Base-by-base conservation (phyloP, 2,797 vertebrate species). In the Molossus alvarezi region DNA sequence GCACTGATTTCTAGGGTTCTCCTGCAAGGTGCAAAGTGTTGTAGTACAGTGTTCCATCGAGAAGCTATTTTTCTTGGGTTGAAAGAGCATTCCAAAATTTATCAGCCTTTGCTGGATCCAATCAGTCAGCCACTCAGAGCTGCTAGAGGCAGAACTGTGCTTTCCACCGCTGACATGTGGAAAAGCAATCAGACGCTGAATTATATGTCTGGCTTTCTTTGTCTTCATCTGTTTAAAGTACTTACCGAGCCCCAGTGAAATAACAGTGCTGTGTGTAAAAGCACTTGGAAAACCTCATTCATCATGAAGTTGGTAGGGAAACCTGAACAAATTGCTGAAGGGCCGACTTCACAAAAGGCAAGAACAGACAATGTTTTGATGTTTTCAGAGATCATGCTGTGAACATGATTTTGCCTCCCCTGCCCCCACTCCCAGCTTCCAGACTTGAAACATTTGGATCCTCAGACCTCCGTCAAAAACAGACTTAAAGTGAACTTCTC, bases 191-290 rank as follows among this genome's bases (percentile, higher is more conserved):
- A 96, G 96, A 97, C 83, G 55, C 96, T 94, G 95, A 97, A 96
- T 97, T 95, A 95, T 87, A 93, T 89, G 95, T 90, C 95, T 94
- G 89, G 57, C 89, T 97, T 98, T 97, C 96, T 97, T 98, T 97
- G 96, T 97, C 97, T 97, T 97, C 91, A 85, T 98, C 97, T 97
- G 95, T 96, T 96, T 98, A 90, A 97, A 97, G 94, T 37, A 87
- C 91, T 94, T 92, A 87, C 94, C 0, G 25, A 90, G 83, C 89
- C 80, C 87, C 80, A 77, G 93, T 94, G 96, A 96, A 97, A 96
- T 96, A 93, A 82, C 88, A 91, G 96, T 45, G 53, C 96, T 37
- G 45, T 94, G 94, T 92, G 89, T 84, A 96, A 97, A 97, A 97
- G 91, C 92, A 60, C 83, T 95, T 81, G 92, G 96, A 96, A 97